Percentiles rank a stretch among this genome's conserved stretches.
Evolutionary conservation across 2,888 invertebrate species (phyloP).

Genomic region (Orchesellides sinensis): DNA sequence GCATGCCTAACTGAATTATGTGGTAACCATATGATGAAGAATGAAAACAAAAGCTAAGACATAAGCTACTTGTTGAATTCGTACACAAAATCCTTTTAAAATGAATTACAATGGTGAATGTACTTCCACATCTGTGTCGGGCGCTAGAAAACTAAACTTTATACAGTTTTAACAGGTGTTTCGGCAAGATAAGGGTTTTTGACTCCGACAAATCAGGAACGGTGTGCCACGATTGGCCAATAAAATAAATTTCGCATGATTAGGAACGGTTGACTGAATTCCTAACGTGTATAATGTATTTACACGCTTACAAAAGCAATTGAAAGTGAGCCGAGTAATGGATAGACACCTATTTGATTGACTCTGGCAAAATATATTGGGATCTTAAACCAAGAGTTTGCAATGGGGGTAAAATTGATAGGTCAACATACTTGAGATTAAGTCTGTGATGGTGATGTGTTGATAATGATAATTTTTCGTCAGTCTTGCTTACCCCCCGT

Average conservation of each 20-base stretch:
- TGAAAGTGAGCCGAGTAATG: conserved; percentile 1
- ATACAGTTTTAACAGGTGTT: not conserved
- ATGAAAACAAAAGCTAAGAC: too few species aligned
- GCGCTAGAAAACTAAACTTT: not conserved
- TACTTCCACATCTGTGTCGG: not conserved
- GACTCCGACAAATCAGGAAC: not conserved
- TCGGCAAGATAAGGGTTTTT: conserved; percentile 1
- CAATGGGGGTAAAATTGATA: too few species aligned
- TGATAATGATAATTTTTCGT: not conserved
- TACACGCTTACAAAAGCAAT: conserved; percentile 21
- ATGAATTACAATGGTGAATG: too few species aligned
- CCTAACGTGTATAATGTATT: not conserved
- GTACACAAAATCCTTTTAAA: too few species aligned
- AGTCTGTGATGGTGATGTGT: not conserved
- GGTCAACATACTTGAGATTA: conserved; percentile 23
- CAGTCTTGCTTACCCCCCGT: too few species aligned
- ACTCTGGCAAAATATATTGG: too few species aligned
- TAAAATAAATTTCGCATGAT: conserved; percentile 6
- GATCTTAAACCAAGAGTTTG: too few species aligned
- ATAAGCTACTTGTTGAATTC: too few species aligned
- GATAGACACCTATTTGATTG: not conserved
- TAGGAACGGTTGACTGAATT: conserved; percentile 13
- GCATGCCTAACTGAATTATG: too few species aligned
- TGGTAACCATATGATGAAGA: not conserved
- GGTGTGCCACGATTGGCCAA: not conserved